phyloP scores from a whole-genome alignment of 2,797 vertebrate genomes.

The Myiotriccus ornatus region DNA sequence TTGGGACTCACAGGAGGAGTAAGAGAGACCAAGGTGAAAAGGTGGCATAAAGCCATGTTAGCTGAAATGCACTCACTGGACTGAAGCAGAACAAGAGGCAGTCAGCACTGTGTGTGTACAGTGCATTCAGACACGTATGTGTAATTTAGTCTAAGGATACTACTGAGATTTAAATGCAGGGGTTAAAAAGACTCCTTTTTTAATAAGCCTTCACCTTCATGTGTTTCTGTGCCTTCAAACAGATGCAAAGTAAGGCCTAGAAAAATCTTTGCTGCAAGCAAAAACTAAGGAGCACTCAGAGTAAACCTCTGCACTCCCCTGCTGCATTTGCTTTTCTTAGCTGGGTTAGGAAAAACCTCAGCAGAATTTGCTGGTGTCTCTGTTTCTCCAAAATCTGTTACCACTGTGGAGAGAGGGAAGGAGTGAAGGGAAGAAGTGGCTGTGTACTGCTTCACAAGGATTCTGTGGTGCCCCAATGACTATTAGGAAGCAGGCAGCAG shows the following conservation, averaged over 20 bases:
- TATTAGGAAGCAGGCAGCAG: background rate
- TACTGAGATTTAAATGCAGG: background rate
- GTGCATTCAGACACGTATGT: too few species aligned
- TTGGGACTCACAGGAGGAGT: too few species aligned
- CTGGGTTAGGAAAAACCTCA: background rate
- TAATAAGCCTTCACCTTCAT: accelerated
- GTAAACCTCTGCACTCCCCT: background rate
- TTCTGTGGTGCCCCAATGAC: background rate
- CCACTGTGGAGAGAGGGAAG: background rate
- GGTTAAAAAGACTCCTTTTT: background rate
- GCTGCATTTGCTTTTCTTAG: background rate
- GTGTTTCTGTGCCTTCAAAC: accelerated
- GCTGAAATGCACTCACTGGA: accelerated
- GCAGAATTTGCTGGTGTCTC: background rate
- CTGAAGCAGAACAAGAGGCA: background rate
- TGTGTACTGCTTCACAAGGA: background rate
- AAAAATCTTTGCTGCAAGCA: background rate
- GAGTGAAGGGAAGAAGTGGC: background rate
- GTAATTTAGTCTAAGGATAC: background rate
- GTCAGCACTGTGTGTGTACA: background rate
- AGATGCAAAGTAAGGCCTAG: background rate
- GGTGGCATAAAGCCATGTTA: background rate
- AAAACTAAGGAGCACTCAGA: background rate
- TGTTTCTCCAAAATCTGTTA: background rate
- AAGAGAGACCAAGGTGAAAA: background rate